Conservation (phyloP, 1,140 invertebrate genomes). For the Drosophila teissieri region DNA sequence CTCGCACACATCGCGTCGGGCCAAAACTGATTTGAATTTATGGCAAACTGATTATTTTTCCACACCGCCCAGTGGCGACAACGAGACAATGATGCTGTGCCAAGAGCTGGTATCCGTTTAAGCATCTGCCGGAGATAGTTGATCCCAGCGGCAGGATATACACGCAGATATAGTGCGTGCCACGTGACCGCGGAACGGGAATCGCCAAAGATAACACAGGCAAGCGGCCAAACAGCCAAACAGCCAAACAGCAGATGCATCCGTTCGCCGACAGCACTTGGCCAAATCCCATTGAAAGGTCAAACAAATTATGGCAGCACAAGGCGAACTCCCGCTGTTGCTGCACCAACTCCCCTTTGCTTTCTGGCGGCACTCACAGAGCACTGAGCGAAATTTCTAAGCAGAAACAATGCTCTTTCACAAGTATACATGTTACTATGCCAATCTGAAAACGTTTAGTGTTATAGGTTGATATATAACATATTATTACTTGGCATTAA, state of each 20-base stretch:
- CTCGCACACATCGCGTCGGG: conserved; percentile 13
- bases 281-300: conserved; percentile 72
- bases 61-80: conserved; percentile 39
- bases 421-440: too few relatives aligned
- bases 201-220: conserved; percentile 67
- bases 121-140: conserved; percentile 39
- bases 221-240: conserved; percentile 33
- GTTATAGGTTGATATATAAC: not conserved
- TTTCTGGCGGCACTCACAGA: not conserved
- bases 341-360: not conserved
- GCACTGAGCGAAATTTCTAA: not conserved
- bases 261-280: conserved; percentile 38
- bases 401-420: too few relatives aligned
- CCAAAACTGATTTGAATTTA: conserved; percentile 78
- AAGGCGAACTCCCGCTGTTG: conserved; percentile 42
- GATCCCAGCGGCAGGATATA: conserved; percentile 13
- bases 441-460: too few relatives aligned
- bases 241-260: conserved; percentile 43
- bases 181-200: conserved; percentile 51
- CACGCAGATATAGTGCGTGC: conserved; percentile 31
- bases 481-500: too few relatives aligned
- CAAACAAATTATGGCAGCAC: conserved; percentile 68
- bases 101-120: conserved; percentile 37
- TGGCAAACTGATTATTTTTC: conserved; percentile 81
- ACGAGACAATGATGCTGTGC: conserved; percentile 51